Conservation (phyloP, 2,888 invertebrate genomes). For the Pristionchus arcanus region DNA sequence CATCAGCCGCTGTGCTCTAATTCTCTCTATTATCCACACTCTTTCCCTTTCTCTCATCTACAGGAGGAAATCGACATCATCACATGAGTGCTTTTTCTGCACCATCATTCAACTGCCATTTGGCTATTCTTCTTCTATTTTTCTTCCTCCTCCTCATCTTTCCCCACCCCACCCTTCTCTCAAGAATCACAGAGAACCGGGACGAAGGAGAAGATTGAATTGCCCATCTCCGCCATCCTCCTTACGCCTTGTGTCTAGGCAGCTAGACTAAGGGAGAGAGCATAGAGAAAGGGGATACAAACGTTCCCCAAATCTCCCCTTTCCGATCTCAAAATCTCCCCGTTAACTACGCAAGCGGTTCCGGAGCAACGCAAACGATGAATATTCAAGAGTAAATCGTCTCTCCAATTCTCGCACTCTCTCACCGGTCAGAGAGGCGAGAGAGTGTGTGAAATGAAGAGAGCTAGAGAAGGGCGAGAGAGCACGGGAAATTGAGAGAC, state of each 20-base stretch:
- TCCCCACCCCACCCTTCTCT: background rate
- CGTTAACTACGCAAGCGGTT: background rate
- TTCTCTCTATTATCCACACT: background rate
- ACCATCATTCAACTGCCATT: background rate
- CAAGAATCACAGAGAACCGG: conserved; percentile 10
- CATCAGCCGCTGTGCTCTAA: background rate
- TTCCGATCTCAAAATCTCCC: background rate
- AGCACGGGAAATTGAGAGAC: background rate
- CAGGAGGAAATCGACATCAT: background rate
- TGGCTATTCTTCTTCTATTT: conserved; percentile 1
- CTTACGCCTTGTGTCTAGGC: too few species aligned
- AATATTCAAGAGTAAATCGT: background rate
- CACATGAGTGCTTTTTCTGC: background rate
- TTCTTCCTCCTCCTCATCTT: background rate
- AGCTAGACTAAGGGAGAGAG: too few species aligned
- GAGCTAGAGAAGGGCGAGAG: too few species aligned
- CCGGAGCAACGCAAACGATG: conserved; percentile 2
- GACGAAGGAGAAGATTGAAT: background rate
- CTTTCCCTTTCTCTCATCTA: background rate
- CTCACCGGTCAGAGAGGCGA: background rate
- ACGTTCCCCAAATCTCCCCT: background rate
- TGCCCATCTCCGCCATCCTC: background rate
- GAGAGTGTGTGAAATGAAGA: background rate
- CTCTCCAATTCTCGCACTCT: background rate
- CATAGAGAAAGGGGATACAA: too few species aligned